Evolutionary conservation across 2,888 invertebrate species (phyloP).

Genomic region (Hirtodrosophila duncani): DNA sequence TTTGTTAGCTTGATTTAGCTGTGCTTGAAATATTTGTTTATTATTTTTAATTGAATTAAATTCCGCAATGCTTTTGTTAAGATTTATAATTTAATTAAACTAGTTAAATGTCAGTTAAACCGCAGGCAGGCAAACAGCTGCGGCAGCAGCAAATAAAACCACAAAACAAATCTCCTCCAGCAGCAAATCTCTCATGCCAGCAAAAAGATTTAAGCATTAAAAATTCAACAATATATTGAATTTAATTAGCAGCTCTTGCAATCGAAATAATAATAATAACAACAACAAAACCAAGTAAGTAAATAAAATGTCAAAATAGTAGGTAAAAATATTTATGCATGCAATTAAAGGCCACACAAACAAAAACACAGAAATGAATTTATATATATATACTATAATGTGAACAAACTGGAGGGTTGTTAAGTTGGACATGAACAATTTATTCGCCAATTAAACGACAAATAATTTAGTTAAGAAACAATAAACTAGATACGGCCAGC

Average conservation of each 20-base stretch:
- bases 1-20: constrained; percentile 7
- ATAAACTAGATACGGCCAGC: too few species aligned
- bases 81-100: constrained; percentile 40
- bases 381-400: too few species aligned
- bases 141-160: constrained; percentile 34
- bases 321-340: constrained; percentile 18
- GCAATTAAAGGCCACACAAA: constrained; percentile 21
- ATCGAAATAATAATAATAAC: constrained; percentile 4
- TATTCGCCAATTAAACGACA: too few species aligned
- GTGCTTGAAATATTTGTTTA: constrained; percentile 6
- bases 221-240: constrained; percentile 42
- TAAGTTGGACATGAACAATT: too few species aligned
- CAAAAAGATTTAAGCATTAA: constrained; percentile 42
- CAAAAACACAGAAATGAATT: neutral
- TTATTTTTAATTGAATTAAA: constrained; percentile 36
- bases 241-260: constrained; percentile 48
- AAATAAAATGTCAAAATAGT: constrained; percentile 4
- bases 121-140: too few species aligned
- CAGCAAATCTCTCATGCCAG: constrained; percentile 27
- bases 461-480: too few species aligned
- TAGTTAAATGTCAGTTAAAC: constrained; percentile 30
- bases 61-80: too few species aligned
- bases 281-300: constrained; percentile 7
- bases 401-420: too few species aligned
- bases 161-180: constrained; percentile 24